Evolutionary conservation across 2,888 invertebrate species (phyloP).

Genomic region (Limnephilus auricula): DNA sequence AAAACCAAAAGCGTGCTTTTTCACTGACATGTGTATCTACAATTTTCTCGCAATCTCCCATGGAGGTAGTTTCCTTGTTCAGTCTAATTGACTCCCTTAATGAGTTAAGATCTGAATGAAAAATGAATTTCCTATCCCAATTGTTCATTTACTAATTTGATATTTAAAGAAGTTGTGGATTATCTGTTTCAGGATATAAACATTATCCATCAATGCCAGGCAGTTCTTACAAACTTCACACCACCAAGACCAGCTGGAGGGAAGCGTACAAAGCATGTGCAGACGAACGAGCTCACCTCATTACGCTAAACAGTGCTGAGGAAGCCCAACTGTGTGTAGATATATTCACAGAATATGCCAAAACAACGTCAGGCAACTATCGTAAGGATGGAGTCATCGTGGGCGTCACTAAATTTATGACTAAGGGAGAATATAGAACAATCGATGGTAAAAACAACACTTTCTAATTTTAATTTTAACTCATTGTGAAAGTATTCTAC

Average conservation of each 20-base stretch:
- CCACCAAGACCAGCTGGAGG: not conserved
- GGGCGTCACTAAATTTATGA: not conserved
- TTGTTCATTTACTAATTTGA: too few relatives aligned
- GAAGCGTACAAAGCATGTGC: not conserved
- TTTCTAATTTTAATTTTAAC: not conserved
- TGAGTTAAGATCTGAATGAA: too few relatives aligned
- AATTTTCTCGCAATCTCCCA: too few relatives aligned
- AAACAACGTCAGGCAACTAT: not conserved
- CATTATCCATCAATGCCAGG: not conserved
- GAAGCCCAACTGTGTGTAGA: not conserved
- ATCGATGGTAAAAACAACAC: too few relatives aligned
- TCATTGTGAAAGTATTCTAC: too few relatives aligned
- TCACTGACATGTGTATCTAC: too few relatives aligned
- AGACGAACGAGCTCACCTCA: not conserved
- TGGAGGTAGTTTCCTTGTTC: too few relatives aligned
- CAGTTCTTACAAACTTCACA: not conserved
- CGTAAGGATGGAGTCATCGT: not conserved
- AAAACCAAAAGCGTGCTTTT: too few relatives aligned
- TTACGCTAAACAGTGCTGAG: not conserved
- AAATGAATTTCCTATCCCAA: too few relatives aligned
- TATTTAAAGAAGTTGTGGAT: too few relatives aligned
- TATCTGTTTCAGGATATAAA: not conserved
- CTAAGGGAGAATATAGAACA: not conserved
- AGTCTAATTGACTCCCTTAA: too few relatives aligned
- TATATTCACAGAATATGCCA: not conserved